Evolutionary conservation across 53 echinoderm and acorn worm genomes (phyloP), one percentile per base, ranked within the genome.

Genomic region (Henricia sp.): DNA sequence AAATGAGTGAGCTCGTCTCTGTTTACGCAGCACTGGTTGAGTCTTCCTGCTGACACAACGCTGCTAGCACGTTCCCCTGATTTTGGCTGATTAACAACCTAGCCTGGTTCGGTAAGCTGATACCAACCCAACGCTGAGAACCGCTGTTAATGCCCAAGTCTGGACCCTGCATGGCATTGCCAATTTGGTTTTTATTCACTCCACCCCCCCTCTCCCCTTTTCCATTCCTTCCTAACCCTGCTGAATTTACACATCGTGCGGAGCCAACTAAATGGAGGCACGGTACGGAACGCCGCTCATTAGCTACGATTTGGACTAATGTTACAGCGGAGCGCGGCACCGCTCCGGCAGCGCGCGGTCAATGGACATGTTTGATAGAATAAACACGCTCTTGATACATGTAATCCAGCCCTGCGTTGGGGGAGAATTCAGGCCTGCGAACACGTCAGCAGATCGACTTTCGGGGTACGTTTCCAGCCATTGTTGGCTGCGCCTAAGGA

Each of bases 341-440:
- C 57, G 80, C 80, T 80, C 80, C 80, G 29, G 70, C n/a, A n/a
- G n/a, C n/a, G n/a, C 70, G 62, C 80, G 80, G 80, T 80, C 80
- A 80, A 80, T 80, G 80, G 80, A 80, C 80, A 80, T 80, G 80
- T 80, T 80, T 80, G 80, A 80, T 80, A 80, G 80, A 80, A 80
- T 80, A 80, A 80, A 80, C 80, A 80, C 64, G 80, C 80, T 80
- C 80, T 80, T 80, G 80, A 80, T 80, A 80, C 64, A 64, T 64
- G 80, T 80, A 80, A 80, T 80, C 80, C 80, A 80, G 62, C 80
- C 80, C 80, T 62, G 10, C 38, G 64, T 80, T 63, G 44, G 62
- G 62, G 42, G 64, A 33, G 64, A 64, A 80, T 64, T 80, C 62
- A 64, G 80, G 80, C 64, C 80, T 80, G 63, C 43, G 57, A 60